These are phyloP conservation scores for Crepidodera aurea DNA, from an alignment of 2,888 invertebrate genomes.

Conservation along the genomic window DNA sequence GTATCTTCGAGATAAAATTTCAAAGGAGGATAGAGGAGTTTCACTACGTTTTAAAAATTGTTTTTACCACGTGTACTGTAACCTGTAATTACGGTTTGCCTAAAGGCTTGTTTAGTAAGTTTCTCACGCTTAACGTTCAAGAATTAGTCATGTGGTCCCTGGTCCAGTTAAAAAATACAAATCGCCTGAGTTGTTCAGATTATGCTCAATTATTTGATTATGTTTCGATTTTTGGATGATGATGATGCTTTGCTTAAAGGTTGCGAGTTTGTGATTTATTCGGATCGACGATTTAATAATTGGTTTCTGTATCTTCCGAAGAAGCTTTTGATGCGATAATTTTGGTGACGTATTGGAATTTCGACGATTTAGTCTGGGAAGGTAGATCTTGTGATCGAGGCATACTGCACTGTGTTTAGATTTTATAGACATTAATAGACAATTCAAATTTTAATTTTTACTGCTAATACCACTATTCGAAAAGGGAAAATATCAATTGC, in stretches of 20 bases:
- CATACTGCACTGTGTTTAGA: too few relatives aligned
- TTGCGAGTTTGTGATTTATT: constrained; percentile 28
- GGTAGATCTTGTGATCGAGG: not conserved
- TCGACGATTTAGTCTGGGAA: not conserved
- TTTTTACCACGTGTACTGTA: constrained; percentile 57
- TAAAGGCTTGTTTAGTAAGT: constrained; percentile 56
- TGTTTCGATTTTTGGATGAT: constrained; percentile 24
- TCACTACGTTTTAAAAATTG: constrained; percentile 41
- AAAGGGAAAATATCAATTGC: too few relatives aligned
- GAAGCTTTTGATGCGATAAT: constrained; percentile 14
- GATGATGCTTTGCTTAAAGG: constrained; percentile 15
- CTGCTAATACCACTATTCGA: too few relatives aligned
- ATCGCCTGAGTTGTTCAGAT: constrained; percentile 27
- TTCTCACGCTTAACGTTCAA: constrained; percentile 59
- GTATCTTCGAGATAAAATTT: constrained; percentile 15
- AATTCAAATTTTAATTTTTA: too few relatives aligned
- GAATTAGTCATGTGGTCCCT: constrained; percentile 44
- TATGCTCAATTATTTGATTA: constrained; percentile 35
- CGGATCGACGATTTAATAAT: constrained; percentile 21
- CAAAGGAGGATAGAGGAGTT: constrained; percentile 27
- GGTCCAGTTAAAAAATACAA: constrained; percentile 30
- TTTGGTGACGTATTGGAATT: constrained; percentile 11
- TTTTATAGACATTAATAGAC: too few relatives aligned
- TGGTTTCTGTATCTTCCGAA: constrained; percentile 16
- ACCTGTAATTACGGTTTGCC: constrained; percentile 58